Base-by-base conservation (phyloP, 2,888 invertebrate genomes). In the Nemurella pictetii region DNA sequence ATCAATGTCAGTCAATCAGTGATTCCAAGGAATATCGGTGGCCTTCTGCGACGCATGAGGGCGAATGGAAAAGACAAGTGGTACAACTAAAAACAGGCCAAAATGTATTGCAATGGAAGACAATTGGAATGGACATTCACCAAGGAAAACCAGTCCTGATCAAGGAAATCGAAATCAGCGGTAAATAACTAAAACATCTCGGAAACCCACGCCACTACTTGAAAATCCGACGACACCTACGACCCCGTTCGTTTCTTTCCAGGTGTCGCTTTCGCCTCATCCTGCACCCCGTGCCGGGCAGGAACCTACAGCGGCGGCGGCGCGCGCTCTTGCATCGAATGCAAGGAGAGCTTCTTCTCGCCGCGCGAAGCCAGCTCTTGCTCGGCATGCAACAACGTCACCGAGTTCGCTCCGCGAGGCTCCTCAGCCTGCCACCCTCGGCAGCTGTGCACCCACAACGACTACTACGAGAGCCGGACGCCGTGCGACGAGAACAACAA, bases 221-320 rank as follows among this genome's bases (percentile, higher is more conserved):
- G 26, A 4, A 73, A 73, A 73, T 4, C 73, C 20, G 20, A 20
- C 73, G n/a, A n/a, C n/a, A n/a, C n/a, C n/a, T n/a, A n/a, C n/a
- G n/a, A n/a, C n/a, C n/a, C n/a, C n/a, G n/a, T n/a, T n/a, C n/a
- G n/a, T n/a, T 80, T 29, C 32, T 15, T 81, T 29, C 5, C 87
- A 91, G 93, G 93, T 30, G 90, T 93, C 35, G 92, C 92, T 0
- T 92, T 90, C 87, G 91, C 92, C 0, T 92, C 92, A 0, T 90
- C 91, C 85, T 92, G 92, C 87, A 89, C 89, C 20, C 90, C 90
- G 27, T 92, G 92, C 89, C 87, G 88, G 26, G 86, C 88, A 15
- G 89, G 89, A 29, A 88, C 88, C 2, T 92, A 89, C 89, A 90
- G 90, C 84, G 88, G 88, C 32, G 88, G 87, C 12, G 91, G 91